Percentiles rank a stretch among this genome's conserved stretches.
These are phyloP conservation scores for Drosophila siamana DNA, from an alignment of 2,888 invertebrate genomes.

Conservation along the genomic window DNA sequence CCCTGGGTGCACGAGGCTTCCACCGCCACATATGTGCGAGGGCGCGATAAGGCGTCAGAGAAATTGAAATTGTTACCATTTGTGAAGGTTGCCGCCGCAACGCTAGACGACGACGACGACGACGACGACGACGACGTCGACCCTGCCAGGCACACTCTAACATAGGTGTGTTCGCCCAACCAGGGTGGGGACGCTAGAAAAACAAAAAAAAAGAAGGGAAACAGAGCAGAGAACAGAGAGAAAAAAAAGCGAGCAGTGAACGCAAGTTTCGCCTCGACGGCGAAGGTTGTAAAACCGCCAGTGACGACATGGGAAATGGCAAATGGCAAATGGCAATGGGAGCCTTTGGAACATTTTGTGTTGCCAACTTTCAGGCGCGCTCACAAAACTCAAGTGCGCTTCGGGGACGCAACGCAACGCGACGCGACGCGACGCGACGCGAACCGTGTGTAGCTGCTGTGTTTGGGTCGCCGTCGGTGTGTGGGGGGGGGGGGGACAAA, in stretches of 20 bases:
- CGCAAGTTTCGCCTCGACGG: conserved; percentile 55
- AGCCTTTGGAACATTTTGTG: conserved; percentile 62
- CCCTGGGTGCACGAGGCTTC: conserved; percentile 28
- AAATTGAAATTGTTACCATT: conserved; percentile 82
- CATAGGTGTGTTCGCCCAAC: conserved; percentile 66
- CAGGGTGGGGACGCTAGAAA: conserved; percentile 20
- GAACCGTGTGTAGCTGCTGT: too few relatives aligned
- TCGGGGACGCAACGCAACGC: conserved; percentile 71
- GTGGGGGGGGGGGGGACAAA: neutral
- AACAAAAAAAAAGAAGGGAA: conserved; percentile 13
- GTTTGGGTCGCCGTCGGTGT: conserved; percentile 10
- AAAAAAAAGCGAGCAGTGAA: conserved; percentile 33
- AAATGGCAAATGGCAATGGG: conserved; percentile 51
- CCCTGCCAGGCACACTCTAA: conserved; percentile 45
- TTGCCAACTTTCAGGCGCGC: conserved; percentile 74
- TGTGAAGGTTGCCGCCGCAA: conserved; percentile 74
- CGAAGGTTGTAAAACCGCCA: conserved; percentile 82
- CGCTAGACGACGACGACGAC: conserved; percentile 65
- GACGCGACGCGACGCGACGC: too few relatives aligned
- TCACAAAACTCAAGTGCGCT: conserved; percentile 78
- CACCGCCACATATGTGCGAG: conserved; percentile 75
- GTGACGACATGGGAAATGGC: conserved; percentile 69
- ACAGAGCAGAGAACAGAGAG: neutral
- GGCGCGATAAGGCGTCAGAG: conserved; percentile 79
- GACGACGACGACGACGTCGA: conserved; percentile 27